Evolutionary conservation across 2,888 invertebrate species (phyloP).

Genomic region (Pterobdella sp.): DNA sequence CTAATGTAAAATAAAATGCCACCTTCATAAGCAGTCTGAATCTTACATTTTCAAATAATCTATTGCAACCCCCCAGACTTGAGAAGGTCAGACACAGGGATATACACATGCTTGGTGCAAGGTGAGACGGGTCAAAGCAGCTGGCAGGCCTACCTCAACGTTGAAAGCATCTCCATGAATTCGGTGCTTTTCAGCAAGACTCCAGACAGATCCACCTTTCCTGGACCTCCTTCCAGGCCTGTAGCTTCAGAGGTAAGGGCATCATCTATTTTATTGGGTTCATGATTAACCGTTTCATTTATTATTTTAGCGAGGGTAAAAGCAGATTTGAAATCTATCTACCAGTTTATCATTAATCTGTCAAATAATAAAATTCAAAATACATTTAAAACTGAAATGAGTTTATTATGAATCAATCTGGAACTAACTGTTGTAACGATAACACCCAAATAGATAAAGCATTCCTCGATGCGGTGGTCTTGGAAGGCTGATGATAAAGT

Average conservation of each 20-base stretch:
- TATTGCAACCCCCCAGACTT: slow-evolving; percentile 55
- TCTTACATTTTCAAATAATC: not conserved
- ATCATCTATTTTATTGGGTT: no score
- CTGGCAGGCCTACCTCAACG: slow-evolving; percentile 31
- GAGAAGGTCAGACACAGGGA: slow-evolving; percentile 63
- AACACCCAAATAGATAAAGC: slow-evolving; percentile 23
- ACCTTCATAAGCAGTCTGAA: not conserved
- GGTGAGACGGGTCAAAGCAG: slow-evolving; percentile 68
- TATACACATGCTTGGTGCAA: slow-evolving; percentile 74
- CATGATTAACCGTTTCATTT: no score
- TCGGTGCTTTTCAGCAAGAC: slow-evolving; percentile 44
- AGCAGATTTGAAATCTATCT: no score
- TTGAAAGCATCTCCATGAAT: slow-evolving; percentile 53
- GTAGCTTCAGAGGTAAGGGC: slow-evolving; percentile 33
- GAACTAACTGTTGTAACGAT: not conserved
- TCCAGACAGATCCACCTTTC: slow-evolving; percentile 39
- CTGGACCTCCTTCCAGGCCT: slow-evolving; percentile 37
- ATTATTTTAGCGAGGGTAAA: no score
- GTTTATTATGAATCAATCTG: not conserved
- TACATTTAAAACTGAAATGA: no score
- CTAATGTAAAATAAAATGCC: not conserved
- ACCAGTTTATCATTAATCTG: no score
- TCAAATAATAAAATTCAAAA: no score
- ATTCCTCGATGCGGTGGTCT: slow-evolving; percentile 36
- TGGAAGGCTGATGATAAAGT: slow-evolving; percentile 38